Conservation (phyloP, 2,113 vertebrate genomes). For the Rhinoptilus africanus region DNA sequence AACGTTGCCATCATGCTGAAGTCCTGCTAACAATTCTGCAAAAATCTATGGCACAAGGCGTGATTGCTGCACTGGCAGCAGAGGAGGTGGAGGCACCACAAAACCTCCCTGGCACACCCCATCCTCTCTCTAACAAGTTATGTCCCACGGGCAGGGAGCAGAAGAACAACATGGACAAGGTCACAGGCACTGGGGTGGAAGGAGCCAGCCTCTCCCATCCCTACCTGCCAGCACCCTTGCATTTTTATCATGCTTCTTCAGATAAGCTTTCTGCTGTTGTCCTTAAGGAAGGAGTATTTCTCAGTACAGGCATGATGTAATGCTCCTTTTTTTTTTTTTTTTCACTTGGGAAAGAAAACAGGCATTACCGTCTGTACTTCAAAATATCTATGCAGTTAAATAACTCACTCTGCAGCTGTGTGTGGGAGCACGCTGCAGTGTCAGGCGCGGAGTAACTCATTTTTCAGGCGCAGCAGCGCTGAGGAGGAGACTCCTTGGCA, state of each 20-base stretch:
- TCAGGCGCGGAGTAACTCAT: neutral
- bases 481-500: neutral
- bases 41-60: neutral
- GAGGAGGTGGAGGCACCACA: neutral
- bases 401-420: conserved; percentile 8
- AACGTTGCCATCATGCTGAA: neutral
- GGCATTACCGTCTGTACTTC: neutral
- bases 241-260: neutral
- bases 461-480: neutral
- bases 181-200: neutral
- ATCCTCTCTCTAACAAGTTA: neutral
- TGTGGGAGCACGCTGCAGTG: neutral
- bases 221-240: neutral
- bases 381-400: neutral
- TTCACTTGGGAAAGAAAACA: neutral
- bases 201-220: neutral
- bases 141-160: neutral
- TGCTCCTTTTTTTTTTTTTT: neutral
- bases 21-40: neutral
- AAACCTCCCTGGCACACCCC: neutral
- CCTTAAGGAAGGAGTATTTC: neutral
- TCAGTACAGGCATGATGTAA: conserved; percentile 19
- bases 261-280: neutral
- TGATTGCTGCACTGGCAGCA: neutral
- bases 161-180: neutral